Conservation (phyloP, 2,888 invertebrate species). For the Caenorhabditis drosophilae region DNA sequence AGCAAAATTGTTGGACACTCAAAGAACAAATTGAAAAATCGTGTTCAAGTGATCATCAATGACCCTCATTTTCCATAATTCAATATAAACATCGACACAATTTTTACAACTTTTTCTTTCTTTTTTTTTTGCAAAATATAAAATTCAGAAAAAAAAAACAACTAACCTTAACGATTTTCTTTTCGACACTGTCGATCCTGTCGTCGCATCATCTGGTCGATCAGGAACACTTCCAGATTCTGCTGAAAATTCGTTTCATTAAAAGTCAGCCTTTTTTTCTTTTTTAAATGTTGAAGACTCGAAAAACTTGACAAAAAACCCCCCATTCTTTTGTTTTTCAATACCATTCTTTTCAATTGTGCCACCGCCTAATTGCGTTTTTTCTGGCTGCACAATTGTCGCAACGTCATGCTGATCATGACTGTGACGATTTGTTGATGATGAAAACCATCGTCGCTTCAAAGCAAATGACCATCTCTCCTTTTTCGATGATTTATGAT, state of each 20-base stretch:
- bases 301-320: background rate
- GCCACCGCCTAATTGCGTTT: conserved; percentile 42
- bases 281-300: background rate
- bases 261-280: background rate
- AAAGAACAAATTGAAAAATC: too few species aligned
- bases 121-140: too few species aligned
- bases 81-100: too few species aligned
- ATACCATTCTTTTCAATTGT: background rate
- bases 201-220: conserved; percentile 40
- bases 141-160: too few species aligned
- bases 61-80: too few species aligned
- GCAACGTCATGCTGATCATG: conserved; percentile 31
- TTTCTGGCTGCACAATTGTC: conserved; percentile 34
- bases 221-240: conserved; percentile 43
- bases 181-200: conserved; percentile 40
- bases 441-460: conserved; percentile 58
- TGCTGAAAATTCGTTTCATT: conserved; percentile 21
- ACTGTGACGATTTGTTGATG: conserved; percentile 40
- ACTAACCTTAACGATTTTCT: conserved; percentile 52
- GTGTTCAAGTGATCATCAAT: too few species aligned
- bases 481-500: conserved; percentile 39
- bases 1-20: too few species aligned
- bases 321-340: background rate
- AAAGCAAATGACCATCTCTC: conserved; percentile 62
- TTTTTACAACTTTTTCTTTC: too few species aligned